Percentiles rank a stretch among this genome's conserved stretches.
Evolutionary conservation across 2,888 invertebrate genomes (phyloP).

Genomic region (Coronaproctus castanopsis): DNA sequence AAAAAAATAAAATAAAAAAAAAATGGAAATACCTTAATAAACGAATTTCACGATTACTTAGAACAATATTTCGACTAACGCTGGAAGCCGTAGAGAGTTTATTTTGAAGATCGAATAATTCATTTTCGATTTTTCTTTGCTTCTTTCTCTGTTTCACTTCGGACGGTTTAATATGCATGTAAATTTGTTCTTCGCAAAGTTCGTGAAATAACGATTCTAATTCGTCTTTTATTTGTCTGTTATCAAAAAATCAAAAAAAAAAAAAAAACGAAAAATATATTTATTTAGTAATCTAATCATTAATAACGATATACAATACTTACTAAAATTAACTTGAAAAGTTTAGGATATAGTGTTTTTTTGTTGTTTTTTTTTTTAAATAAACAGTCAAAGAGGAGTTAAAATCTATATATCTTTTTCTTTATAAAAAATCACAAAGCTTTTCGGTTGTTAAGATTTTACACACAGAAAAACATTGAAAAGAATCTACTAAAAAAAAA

Average conservation of each 20-base stretch:
- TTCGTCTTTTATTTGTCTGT: constrained; percentile 46
- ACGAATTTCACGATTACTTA: constrained; percentile 79
- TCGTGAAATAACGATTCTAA: constrained; percentile 54
- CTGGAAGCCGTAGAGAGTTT: constrained; percentile 55
- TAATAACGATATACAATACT: background rate
- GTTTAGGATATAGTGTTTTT: background rate
- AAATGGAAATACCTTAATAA: constrained; percentile 38
- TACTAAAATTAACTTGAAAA: too few relatives aligned
- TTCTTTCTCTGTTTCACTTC: constrained; percentile 72
- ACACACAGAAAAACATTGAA: too few relatives aligned
- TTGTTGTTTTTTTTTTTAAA: too few relatives aligned
- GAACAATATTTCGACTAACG: constrained; percentile 53
- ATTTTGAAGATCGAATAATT: constrained; percentile 63
- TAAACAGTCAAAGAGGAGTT: too few relatives aligned
- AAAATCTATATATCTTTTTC: too few relatives aligned
- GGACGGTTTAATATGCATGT: constrained; percentile 61
- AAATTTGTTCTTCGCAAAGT: constrained; percentile 63
- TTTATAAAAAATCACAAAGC: too few relatives aligned
- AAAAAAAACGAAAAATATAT: background rate
- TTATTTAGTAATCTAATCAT: background rate
- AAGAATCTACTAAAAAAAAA: too few relatives aligned
- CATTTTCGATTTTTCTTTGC: constrained; percentile 74
- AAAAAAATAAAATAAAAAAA: background rate
- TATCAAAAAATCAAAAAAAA: constrained; percentile 22
- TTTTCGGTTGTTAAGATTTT: too few relatives aligned